Evolutionary conservation across 2,888 invertebrate species (phyloP), one percentile per base, ranked within the genome.

Genomic region (Eristalis tenax): DNA sequence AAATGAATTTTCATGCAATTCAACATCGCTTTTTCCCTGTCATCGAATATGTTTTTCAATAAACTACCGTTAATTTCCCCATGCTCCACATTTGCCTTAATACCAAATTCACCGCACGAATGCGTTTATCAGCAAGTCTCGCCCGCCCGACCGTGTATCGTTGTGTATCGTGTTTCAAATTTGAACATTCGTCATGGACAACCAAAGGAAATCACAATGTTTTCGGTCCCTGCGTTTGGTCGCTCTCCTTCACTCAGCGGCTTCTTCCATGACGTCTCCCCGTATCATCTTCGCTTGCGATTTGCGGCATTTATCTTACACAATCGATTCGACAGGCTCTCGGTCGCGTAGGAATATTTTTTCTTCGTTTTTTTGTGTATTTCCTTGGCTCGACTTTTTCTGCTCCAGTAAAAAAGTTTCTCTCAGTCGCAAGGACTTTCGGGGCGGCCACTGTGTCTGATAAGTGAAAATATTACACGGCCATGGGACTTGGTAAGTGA

Each of bases 281-380:
- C 59, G 13, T 59, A 59, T 69, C 32, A 59, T 73, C 32, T 79
- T 83, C 61, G 70, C 65, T 65, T 40, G 73, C 82, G 82, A 82
- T 80, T 78, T 86, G 77, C 71, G 79, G 83, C 83, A 87, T 64
- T 86, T 83, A 87, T 87, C 83, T 79, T 79, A 71, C 70, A 83
- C 86, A 86, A 86, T 86, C 82, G 75, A 86, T 86, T 86, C 61
- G 78, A 23, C 77, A 66, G 56, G 85, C 81, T 69, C 23, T 26
- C 59, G 38, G 70, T 28, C 15, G 35, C 15, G 35, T 35, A 38
- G 8, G 38, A 11, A 56, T 26, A 35, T 64, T 81, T 18, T 35
- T 73, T n/a, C n/a, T 74, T 35, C n/a, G 32, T 63, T 81, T 18
- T 32, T 68, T 78, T 35, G 69, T 77, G 43, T n/a, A n/a, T 77